phyloP scores from a whole-genome alignment of 2,888 invertebrate species.

The Prosopocoilus inquinatus region DNA sequence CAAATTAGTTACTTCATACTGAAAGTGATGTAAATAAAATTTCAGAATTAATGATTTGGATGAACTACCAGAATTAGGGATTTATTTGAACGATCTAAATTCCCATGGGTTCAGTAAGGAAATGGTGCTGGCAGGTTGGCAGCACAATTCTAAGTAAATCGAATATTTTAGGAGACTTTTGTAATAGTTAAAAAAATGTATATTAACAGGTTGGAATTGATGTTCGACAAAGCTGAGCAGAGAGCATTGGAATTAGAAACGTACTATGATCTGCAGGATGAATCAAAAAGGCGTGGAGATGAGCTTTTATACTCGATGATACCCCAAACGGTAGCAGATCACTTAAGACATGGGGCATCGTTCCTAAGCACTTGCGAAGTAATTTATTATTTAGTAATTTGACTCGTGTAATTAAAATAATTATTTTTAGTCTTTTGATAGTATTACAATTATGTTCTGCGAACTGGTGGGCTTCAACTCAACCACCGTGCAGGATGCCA shows the following conservation, averaged over 20 bases:
- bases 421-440: conserved; percentile 65
- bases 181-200: neutral
- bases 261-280: conserved; percentile 73
- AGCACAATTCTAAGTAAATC: conserved; percentile 69
- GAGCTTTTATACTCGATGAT: conserved; percentile 90
- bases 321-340: conserved; percentile 79
- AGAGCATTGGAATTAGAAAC: conserved; percentile 76
- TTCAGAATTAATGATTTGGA: conserved; percentile 77
- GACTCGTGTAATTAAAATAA: neutral
- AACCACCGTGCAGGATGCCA: conserved; percentile 59
- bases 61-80: conserved; percentile 75
- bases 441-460: conserved; percentile 77
- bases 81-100: conserved; percentile 81
- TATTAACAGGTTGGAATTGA: conserved; percentile 64
- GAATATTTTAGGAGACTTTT: neutral
- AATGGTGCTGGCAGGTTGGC: conserved; percentile 82
- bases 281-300: conserved; percentile 84
- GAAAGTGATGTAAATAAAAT: neutral
- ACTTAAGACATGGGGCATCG: conserved; percentile 72
- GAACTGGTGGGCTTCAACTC: conserved; percentile 64
- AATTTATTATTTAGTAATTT: conserved; percentile 26
- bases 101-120: conserved; percentile 81
- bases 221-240: conserved; percentile 80
- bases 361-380: conserved; percentile 79
- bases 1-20: neutral